Evolutionary conservation across 2,888 invertebrate genomes (phyloP).

Genomic region (Pycnomerus fuliginosus): DNA sequence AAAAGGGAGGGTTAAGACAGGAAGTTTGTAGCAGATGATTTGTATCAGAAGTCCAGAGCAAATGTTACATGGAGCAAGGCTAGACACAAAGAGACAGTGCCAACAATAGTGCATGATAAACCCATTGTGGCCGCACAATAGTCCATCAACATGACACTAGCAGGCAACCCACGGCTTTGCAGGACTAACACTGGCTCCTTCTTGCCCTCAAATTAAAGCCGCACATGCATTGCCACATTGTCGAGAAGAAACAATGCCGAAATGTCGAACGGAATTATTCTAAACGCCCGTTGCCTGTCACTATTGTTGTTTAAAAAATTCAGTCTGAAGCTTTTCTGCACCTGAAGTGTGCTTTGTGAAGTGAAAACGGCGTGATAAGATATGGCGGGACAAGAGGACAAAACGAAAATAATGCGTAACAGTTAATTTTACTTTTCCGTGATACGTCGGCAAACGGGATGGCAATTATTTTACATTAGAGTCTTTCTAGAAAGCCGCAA

Average conservation of each 20-base stretch:
- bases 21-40: conserved; percentile 38
- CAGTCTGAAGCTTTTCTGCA: no score
- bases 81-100: conserved; percentile 42
- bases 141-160: conserved; percentile 50
- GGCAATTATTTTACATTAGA: conserved; percentile 50
- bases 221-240: conserved; percentile 8
- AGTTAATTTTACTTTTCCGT: conserved; percentile 47
- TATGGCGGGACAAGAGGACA: conserved; percentile 22
- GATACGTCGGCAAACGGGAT: conserved; percentile 40
- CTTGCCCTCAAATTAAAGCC: conserved; percentile 14
- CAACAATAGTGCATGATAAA: conserved; percentile 50
- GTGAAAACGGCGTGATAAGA: conserved; percentile 15
- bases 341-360: conserved; percentile 8
- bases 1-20: conserved; percentile 22
- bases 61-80: conserved; percentile 38
- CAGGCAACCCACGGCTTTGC: conserved; percentile 34
- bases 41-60: conserved; percentile 42
- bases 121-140: conserved; percentile 51
- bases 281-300: neutral
- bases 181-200: conserved; percentile 13
- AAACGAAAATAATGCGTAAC: conserved; percentile 46
- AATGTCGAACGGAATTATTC: no score
- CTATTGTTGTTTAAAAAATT: neutral
- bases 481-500: conserved; percentile 32
- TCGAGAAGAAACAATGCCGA: neutral